phyloP scores from a whole-genome alignment of 2,797 vertebrate genomes.

The Microctenopoma lineatum region DNA sequence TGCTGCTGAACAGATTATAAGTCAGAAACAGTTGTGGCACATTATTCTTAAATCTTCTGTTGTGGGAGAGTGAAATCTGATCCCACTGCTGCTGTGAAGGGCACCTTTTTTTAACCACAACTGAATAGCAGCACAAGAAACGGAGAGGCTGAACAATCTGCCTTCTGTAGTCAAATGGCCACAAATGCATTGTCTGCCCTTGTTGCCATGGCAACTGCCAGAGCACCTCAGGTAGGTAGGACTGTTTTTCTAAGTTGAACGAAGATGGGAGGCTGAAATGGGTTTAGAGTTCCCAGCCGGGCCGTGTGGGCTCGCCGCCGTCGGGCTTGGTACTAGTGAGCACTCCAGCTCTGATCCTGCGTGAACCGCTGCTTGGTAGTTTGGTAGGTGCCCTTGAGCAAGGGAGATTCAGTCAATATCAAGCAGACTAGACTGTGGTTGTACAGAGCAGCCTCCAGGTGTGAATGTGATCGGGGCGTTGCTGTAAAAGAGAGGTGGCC shows the following conservation, averaged over 20 bases:
- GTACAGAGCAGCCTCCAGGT: no score
- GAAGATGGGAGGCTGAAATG: not conserved
- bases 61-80: slow-evolving; percentile 57
- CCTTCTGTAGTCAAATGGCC: slow-evolving; percentile 30
- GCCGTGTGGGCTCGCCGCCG: not conserved
- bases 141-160: not conserved
- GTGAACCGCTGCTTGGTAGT: not conserved
- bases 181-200: slow-evolving; percentile 61
- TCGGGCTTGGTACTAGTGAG: not conserved
- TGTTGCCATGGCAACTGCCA: slow-evolving; percentile 71
- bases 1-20: slow-evolving; percentile 15
- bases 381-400: not conserved
- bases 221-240: slow-evolving; percentile 47
- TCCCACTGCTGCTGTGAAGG: slow-evolving; percentile 41
- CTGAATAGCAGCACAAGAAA: slow-evolving; percentile 12
- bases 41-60: not conserved
- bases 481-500: not conserved
- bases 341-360: not conserved
- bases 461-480: not conserved
- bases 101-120: slow-evolving; percentile 29
- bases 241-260: slow-evolving; percentile 2
- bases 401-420: not conserved
- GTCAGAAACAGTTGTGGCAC: slow-evolving; percentile 14
- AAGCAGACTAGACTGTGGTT: not conserved
- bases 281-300: slow-evolving; percentile 3